Conservation (phyloP, 2,113 vertebrate genomes). For the Pseudopipra pipra region DNA sequence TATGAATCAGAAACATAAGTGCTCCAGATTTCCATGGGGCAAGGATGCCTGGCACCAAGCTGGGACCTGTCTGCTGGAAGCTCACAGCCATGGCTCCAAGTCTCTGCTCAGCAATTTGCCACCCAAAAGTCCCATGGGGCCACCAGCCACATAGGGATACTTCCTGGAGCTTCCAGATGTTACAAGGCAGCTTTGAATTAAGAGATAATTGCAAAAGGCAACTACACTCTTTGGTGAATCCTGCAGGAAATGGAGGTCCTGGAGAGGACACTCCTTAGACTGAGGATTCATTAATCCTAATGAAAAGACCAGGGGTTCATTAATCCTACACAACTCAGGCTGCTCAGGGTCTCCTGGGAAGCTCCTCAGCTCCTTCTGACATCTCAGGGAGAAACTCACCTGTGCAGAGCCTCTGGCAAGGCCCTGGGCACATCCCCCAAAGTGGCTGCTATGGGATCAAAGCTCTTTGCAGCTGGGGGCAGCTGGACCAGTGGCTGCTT, state of each 20-base stretch:
- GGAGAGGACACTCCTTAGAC: not conserved
- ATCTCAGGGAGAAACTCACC: not conserved
- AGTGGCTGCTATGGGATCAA: not conserved
- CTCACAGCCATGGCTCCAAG: rapidly evolving
- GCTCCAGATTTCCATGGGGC: not conserved
- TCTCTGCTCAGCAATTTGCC: not conserved
- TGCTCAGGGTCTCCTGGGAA: not conserved
- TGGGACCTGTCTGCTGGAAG: not conserved
- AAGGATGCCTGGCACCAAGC: not conserved
- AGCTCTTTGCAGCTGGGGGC: not conserved
- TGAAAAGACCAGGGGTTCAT: not conserved
- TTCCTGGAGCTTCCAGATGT: not conserved
- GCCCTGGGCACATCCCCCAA: not conserved
- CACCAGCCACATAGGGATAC: not conserved
- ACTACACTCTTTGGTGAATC: not conserved
- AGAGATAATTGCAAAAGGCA: not conserved
- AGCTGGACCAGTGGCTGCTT: not conserved
- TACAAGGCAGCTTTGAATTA: not conserved
- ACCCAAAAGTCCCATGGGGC: not conserved
- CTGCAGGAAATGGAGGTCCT: not conserved
- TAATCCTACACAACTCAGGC: not conserved
- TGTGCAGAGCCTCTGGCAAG: not conserved
- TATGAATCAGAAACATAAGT: rapidly evolving
- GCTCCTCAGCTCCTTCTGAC: not conserved
- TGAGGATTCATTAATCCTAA: not conserved